phyloP scores from a whole-genome alignment of 2,113 vertebrate genomes.

The Syngnathoides biaculeatus region DNA sequence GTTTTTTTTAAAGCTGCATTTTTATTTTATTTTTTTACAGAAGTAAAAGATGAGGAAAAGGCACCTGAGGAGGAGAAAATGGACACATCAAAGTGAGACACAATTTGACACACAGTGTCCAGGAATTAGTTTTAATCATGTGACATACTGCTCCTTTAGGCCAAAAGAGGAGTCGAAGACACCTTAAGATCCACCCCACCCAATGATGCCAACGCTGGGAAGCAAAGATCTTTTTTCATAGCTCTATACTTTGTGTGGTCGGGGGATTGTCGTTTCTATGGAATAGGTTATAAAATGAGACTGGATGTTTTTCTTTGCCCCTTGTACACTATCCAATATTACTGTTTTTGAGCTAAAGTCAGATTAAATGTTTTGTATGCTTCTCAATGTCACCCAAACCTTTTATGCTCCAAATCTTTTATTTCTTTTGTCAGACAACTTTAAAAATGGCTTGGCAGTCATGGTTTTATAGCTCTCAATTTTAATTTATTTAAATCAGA shows the following conservation, averaged over 20 bases:
- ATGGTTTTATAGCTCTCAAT: conserved; percentile 61
- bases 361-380: conserved; percentile 35
- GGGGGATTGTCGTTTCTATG: conserved; percentile 21
- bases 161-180: conserved; percentile 77
- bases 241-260: background rate
- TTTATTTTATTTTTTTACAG: conserved; percentile 24
- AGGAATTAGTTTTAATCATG: conserved; percentile 16
- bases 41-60: conserved; percentile 77
- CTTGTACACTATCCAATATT: conserved; percentile 51
- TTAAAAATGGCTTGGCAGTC: conserved; percentile 45
- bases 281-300: conserved; percentile 18
- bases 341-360: conserved; percentile 39
- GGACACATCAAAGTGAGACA: conserved; percentile 76
- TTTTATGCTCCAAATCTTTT: conserved; percentile 41
- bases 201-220: conserved; percentile 15
- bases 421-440: conserved; percentile 35
- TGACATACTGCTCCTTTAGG: conserved; percentile 50
- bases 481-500: conserved; percentile 72
- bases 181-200: conserved; percentile 50
- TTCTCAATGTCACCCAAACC: conserved; percentile 21
- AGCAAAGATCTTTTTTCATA: conserved; percentile 21
- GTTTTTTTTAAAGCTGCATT: background rate
- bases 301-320: conserved; percentile 22
- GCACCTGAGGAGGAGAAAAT: conserved; percentile 74
- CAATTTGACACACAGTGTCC: background rate